Conservation (phyloP, 2,888 invertebrate genomes). For the Drosophila algonquin region DNA sequence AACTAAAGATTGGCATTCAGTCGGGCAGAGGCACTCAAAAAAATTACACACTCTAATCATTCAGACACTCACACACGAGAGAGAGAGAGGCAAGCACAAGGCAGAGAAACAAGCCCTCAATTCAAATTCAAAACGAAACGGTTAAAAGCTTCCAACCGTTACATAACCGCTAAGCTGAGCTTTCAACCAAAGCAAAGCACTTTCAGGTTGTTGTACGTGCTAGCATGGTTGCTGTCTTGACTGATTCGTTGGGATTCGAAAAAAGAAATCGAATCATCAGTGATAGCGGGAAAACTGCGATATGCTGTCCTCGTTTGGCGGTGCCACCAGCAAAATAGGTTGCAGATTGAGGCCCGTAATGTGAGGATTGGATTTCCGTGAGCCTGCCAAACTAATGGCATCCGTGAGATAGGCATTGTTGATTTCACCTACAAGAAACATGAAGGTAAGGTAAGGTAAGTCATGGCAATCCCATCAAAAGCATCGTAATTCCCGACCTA, state of each 20-base stretch:
- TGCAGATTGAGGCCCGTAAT: slow-evolving; percentile 88
- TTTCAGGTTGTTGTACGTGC: slow-evolving; percentile 25
- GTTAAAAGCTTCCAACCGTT: slow-evolving; percentile 35
- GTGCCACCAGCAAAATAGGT: slow-evolving; percentile 89
- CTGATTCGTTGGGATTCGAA: not conserved
- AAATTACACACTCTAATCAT: slow-evolving; percentile 23
- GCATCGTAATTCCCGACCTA: slow-evolving; percentile 60
- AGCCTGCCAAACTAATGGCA: slow-evolving; percentile 92
- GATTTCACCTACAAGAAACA: slow-evolving; percentile 88
- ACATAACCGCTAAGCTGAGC: slow-evolving; percentile 5
- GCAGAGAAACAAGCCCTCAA: slow-evolving; percentile 14
- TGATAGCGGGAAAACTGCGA: slow-evolving; percentile 89
- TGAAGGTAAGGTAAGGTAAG: not conserved
- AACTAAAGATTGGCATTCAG: slow-evolving; percentile 60
- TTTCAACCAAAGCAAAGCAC: slow-evolving; percentile 1
- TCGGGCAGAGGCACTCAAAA: slow-evolving; percentile 39
- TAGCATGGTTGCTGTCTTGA: slow-evolving; percentile 26
- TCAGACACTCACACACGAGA: slow-evolving; percentile 14
- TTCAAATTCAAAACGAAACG: slow-evolving; percentile 45
- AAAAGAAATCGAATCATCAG: slow-evolving; percentile 32
- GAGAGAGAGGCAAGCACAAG: slow-evolving; percentile 1
- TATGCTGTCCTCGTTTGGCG: slow-evolving; percentile 87
- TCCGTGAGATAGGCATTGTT: slow-evolving; percentile 95
- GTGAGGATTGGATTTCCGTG: slow-evolving; percentile 88
- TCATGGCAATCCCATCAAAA: not conserved